phyloP scores from a whole-genome alignment of 2,113 vertebrate genomes.

The Dolichotis patagonum region DNA sequence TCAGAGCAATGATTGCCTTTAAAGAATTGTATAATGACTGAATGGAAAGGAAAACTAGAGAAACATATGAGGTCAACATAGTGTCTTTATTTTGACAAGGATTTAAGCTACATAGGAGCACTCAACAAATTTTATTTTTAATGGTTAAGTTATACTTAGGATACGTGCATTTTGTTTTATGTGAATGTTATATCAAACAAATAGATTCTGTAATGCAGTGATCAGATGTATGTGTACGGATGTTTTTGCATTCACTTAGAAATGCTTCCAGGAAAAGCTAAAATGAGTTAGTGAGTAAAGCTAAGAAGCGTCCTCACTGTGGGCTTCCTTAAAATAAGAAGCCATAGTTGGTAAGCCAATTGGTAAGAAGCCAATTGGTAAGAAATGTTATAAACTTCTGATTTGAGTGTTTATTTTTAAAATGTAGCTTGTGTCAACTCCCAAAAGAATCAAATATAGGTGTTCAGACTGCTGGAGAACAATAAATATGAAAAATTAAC shows the following conservation, averaged over 20 bases:
- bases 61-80: not conserved
- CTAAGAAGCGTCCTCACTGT: too few relatives aligned
- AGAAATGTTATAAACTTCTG: slow-evolving; percentile 19
- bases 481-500: slow-evolving; percentile 46
- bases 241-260: not conserved
- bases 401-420: slow-evolving; percentile 60
- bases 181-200: not conserved
- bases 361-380: slow-evolving; percentile 48
- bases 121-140: not conserved
- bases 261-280: not conserved
- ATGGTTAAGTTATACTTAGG: not conserved
- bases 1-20: not conserved
- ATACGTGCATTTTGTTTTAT: not conserved
- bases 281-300: not conserved
- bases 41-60: not conserved
- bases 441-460: slow-evolving; percentile 54
- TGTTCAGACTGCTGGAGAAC: slow-evolving; percentile 42
- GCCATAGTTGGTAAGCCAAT: slow-evolving; percentile 50
- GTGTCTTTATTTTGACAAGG: not conserved
- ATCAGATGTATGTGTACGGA: not conserved
- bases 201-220: not conserved
- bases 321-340: not conserved
- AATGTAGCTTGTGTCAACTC: slow-evolving; percentile 59
- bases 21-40: not conserved
- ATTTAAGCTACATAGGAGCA: not conserved